Evolutionary conservation across 2,797 vertebrate genomes (phyloP).

Genomic region (Arctocebus calabarensis): DNA sequence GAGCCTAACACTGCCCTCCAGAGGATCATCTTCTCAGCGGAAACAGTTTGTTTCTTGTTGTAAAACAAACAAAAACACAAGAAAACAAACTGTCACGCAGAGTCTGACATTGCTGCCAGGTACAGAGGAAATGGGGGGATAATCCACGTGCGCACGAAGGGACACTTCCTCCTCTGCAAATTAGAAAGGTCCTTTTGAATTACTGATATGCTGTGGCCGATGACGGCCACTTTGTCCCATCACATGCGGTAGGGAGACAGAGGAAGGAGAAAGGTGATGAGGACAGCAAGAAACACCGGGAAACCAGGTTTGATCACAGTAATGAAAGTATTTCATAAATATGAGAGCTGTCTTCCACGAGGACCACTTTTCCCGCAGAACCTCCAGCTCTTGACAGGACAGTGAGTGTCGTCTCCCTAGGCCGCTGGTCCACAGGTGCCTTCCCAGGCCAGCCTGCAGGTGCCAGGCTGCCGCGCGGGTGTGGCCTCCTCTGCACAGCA

Average conservation of each 20-base stretch:
- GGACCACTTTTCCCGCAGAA: too few relatives aligned
- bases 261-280: accelerated
- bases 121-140: too few relatives aligned
- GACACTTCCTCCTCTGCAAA: not conserved
- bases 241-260: too few relatives aligned
- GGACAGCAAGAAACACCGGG: accelerated
- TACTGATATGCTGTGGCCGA: not conserved
- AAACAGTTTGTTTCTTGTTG: not conserved
- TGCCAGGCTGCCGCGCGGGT: too few relatives aligned
- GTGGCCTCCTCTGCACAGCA: not conserved
- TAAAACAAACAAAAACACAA: not conserved
- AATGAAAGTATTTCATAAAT: not conserved
- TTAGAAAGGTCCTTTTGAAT: not conserved
- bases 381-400: not conserved
- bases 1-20: not conserved
- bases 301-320: too few relatives aligned
- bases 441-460: not conserved
- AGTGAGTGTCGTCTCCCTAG: accelerated
- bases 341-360: not conserved
- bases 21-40: not conserved
- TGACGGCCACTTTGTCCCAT: not conserved
- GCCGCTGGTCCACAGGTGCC: too few relatives aligned
- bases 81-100: not conserved
- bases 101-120: not conserved
- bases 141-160: not conserved